phyloP scores from a whole-genome alignment of 2,797 vertebrate species.

The Bradypodion ventrale region DNA sequence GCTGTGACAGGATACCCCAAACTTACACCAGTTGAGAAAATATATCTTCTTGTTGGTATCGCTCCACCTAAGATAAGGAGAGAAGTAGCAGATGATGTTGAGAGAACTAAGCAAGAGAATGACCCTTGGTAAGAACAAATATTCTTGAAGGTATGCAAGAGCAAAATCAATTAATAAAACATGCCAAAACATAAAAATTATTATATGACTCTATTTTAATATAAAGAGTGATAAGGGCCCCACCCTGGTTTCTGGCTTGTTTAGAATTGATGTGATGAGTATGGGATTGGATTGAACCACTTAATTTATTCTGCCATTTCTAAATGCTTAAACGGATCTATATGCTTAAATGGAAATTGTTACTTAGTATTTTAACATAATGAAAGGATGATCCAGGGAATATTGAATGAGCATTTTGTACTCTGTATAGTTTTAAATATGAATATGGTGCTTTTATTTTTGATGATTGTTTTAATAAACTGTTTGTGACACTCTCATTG shows the following conservation, averaged over 20 bases:
- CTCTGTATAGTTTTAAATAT: not conserved
- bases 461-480: not conserved
- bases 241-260: not conserved
- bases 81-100: no score
- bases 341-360: not conserved
- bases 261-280: not conserved
- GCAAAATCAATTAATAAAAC: no score
- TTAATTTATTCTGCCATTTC: conserved; percentile 4
- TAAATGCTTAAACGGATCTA: conserved; percentile 5
- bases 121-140: no score
- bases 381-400: not conserved
- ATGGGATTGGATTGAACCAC: not conserved
- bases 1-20: no score
- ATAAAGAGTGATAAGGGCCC: not conserved
- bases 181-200: not conserved
- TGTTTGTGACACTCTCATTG: not conserved
- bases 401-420: not conserved
- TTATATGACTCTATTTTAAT: not conserved
- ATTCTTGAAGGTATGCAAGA: no score
- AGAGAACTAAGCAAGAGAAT: no score
- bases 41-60: no score
- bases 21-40: no score
- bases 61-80: no score
- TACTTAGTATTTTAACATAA: conserved; percentile 9
- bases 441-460: not conserved